phyloP scores from a whole-genome alignment of 2,797 vertebrate genomes.

The Vespertilio murinus region DNA sequence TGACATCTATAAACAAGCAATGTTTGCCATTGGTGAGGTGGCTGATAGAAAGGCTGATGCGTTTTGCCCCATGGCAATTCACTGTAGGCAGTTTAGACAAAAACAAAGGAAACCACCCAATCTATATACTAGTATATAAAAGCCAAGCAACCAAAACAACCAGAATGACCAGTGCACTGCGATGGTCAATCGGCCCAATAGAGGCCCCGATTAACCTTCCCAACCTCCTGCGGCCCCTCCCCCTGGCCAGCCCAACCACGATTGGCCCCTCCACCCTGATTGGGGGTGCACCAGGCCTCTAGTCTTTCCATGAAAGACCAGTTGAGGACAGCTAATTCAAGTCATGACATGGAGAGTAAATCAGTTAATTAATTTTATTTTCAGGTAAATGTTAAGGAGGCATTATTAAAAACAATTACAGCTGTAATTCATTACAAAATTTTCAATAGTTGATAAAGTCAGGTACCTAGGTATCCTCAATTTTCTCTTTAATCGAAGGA shows the following conservation, averaged over 20 bases:
- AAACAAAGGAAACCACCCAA: neutral
- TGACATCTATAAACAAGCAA: neutral
- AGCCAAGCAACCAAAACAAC: no score
- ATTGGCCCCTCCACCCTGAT: no score
- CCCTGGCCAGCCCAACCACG: no score
- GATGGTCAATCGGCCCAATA: no score
- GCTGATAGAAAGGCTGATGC: neutral
- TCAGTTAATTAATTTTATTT: neutral
- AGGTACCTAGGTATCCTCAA: neutral
- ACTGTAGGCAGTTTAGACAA: neutral
- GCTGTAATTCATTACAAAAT: neutral
- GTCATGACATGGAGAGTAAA: neutral
- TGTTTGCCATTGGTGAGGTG: neutral
- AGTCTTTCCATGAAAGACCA: neutral
- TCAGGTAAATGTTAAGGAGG: neutral
- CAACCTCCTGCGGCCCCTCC: no score
- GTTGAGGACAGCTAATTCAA: neutral
- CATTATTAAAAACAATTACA: neutral
- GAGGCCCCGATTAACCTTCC: accelerated
- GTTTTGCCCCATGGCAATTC: neutral
- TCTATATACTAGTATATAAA: no score
- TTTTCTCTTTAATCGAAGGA: neutral
- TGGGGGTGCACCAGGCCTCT: no score
- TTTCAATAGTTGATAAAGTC: neutral
- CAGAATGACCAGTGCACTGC: no score